phyloP scores from a whole-genome alignment of 2,113 vertebrate species.

The Actenoides lindsayi region DNA sequence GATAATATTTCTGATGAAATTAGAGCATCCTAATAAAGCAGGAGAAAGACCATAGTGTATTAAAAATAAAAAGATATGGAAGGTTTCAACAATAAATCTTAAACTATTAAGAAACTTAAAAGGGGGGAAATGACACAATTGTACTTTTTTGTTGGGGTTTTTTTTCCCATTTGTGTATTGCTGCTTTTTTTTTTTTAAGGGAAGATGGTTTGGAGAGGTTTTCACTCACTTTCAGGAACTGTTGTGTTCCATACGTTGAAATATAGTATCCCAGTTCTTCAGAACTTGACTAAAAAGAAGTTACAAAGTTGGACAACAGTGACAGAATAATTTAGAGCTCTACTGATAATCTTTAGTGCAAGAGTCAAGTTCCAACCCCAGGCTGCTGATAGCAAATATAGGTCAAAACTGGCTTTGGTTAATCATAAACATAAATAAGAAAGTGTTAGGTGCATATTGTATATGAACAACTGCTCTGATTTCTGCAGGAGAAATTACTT shows the following conservation, averaged over 20 bases:
- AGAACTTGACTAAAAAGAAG: not conserved
- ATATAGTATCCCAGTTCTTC: not conserved
- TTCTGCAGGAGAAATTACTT: not conserved
- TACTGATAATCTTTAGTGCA: not conserved
- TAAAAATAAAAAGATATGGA: not conserved
- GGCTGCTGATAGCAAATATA: not conserved
- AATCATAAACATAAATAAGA: slow-evolving; percentile 32
- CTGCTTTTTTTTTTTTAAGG: too few relatives aligned
- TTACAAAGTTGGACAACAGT: not conserved
- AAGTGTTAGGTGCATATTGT: not conserved
- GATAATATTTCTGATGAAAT: not conserved
- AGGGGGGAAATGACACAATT: not conserved
- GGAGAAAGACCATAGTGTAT: not conserved
- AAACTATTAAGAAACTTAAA: not conserved
- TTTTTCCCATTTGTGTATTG: not conserved
- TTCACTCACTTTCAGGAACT: not conserved
- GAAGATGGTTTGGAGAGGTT: not conserved
- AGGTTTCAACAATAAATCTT: not conserved
- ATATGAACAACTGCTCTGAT: not conserved
- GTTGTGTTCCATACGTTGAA: not conserved
- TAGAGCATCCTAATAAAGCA: not conserved
- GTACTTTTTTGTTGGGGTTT: too few relatives aligned
- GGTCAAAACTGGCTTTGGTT: not conserved
- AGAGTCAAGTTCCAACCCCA: not conserved
- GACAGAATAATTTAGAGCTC: not conserved